Conservation (phyloP, 1,140 invertebrate genomes). For the Neodiprion virginianus region DNA sequence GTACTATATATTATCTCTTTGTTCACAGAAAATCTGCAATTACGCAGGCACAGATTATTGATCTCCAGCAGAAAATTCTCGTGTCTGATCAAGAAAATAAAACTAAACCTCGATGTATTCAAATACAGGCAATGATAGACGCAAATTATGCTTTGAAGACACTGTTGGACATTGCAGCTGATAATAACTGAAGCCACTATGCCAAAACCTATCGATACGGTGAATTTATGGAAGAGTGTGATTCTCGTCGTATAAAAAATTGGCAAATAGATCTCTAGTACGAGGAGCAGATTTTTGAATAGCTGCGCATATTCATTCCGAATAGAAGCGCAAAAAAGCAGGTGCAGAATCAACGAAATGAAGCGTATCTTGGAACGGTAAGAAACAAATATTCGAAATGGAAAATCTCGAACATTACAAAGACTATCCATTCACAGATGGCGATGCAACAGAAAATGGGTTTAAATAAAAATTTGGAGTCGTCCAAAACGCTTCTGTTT, state of each 20-base stretch:
- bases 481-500: too few species aligned
- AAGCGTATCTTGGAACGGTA: too few species aligned
- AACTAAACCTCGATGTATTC: constrained; percentile 67
- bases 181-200: constrained; percentile 59
- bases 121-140: constrained; percentile 71
- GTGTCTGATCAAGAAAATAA: constrained; percentile 76
- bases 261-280: constrained; percentile 42
- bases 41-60: constrained; percentile 81
- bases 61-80: constrained; percentile 84
- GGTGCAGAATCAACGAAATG: too few species aligned
- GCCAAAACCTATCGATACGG: constrained; percentile 56
- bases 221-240: constrained; percentile 60
- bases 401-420: too few species aligned
- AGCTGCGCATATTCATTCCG: constrained; percentile 33
- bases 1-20: neutral
- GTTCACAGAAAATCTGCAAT: constrained; percentile 68
- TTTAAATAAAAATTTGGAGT: too few species aligned
- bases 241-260: constrained; percentile 47
- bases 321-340: too few species aligned
- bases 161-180: constrained; percentile 65
- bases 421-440: too few species aligned
- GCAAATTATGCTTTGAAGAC: constrained; percentile 68
- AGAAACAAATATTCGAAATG: too few species aligned
- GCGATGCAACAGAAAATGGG: too few species aligned
- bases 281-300: constrained; percentile 39